A percentile compares a stretch with the other conserved stretches of the same genome.
Conservation (phyloP, 2,797 vertebrate genomes). For the Myripristis jacobus region DNA sequence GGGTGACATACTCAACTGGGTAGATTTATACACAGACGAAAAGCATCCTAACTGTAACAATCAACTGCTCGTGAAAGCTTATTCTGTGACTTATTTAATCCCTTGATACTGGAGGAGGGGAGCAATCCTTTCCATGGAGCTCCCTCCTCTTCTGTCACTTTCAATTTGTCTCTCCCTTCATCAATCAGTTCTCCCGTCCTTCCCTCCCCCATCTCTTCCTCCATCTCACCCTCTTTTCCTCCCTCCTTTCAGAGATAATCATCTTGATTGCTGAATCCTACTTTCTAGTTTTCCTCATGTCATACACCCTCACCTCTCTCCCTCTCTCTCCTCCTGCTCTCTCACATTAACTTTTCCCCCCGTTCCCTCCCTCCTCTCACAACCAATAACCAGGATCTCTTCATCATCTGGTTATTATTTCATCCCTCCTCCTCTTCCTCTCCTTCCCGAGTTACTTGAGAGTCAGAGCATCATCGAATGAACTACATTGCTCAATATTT, state of each 20-base stretch:
- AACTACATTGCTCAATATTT: too few relatives aligned
- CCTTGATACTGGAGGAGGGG: constrained; percentile 13
- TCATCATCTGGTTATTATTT: constrained; percentile 24
- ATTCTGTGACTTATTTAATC: not conserved
- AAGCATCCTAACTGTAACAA: too few relatives aligned
- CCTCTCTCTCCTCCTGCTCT: too few relatives aligned
- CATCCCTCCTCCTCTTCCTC: not conserved
- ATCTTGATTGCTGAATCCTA: constrained; percentile 31
- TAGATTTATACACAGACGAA: too few relatives aligned
- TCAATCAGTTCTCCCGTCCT: constrained; percentile 14
- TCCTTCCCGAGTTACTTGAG: too few relatives aligned
- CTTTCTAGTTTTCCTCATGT: constrained; percentile 22
- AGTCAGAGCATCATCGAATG: too few relatives aligned
- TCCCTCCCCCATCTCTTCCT: constrained; percentile 11
- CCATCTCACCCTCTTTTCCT: constrained; percentile 52
- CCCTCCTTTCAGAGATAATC: constrained; percentile 64
- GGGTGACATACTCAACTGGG: too few relatives aligned
- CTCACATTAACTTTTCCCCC: not conserved
- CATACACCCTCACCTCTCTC: constrained; percentile 12
- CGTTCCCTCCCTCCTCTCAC: constrained; percentile 15
- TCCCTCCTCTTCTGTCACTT: constrained; percentile 22
- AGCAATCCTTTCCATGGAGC: not conserved
- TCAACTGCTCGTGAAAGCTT: too few relatives aligned
- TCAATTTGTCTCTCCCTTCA: constrained; percentile 32
- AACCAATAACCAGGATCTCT: constrained; percentile 46